Percentiles rank a stretch among this genome's conserved stretches.
Conservation (phyloP, 1,140 invertebrate species). For the Dreissena polymorpha region DNA sequence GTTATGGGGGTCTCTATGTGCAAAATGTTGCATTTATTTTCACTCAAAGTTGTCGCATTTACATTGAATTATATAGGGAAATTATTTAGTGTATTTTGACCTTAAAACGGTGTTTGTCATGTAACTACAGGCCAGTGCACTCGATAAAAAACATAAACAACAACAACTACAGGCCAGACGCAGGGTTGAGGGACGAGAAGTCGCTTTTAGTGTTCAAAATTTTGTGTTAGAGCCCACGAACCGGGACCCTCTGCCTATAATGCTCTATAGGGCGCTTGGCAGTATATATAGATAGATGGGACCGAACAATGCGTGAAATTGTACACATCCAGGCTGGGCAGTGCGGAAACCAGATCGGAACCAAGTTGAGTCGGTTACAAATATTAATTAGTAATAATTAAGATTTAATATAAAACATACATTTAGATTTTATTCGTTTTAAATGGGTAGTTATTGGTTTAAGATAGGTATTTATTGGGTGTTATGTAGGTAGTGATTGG, state of each 20-base stretch:
- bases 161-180: not conserved
- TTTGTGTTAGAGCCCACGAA: not conserved
- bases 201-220: not conserved
- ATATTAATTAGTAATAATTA: not conserved
- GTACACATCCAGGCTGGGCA: constrained; percentile 95
- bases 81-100: too few relatives aligned
- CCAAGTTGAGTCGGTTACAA: constrained; percentile 86
- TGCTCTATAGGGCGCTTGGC: too few relatives aligned
- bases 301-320: constrained; percentile 96
- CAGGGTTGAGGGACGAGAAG: not conserved
- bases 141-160: too few relatives aligned
- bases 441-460: not conserved
- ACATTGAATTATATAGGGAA: too few relatives aligned
- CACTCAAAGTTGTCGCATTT: too few relatives aligned
- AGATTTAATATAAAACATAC: not conserved
- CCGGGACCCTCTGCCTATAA: too few relatives aligned
- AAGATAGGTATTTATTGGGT: too few relatives aligned
- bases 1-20: too few relatives aligned
- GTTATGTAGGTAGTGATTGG: not conserved
- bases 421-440: not conserved
- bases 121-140: too few relatives aligned
- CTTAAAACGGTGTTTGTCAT: not conserved
- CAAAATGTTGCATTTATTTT: too few relatives aligned
- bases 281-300: too few relatives aligned
- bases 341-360: constrained; percentile 96